Conservation (phyloP, 2,888 invertebrate genomes). For the Flexamia atlantica region DNA sequence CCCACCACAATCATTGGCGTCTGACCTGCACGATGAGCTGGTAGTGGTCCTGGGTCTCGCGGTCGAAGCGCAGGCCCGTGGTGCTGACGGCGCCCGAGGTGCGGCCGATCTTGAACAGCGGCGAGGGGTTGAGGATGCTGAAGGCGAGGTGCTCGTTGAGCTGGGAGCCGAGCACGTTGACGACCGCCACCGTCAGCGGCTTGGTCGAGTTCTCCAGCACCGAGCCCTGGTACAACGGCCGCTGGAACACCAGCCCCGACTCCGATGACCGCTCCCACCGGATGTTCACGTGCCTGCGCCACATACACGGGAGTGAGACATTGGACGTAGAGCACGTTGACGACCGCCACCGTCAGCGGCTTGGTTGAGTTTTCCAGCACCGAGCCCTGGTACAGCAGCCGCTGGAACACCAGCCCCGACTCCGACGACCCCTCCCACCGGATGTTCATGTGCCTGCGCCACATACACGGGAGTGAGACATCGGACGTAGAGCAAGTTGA, state of each 20-base stretch:
- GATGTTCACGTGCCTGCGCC: slow-evolving; percentile 78
- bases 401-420: slow-evolving; percentile 89
- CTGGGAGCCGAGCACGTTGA: slow-evolving; percentile 92
- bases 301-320: no score
- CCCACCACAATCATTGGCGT: no score
- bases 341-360: slow-evolving; percentile 87
- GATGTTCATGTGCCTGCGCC: slow-evolving; percentile 78
- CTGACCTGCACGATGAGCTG: slow-evolving; percentile 90
- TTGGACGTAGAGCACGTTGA: slow-evolving; percentile 93
- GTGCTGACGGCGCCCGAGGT: slow-evolving; percentile 95
- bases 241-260: slow-evolving; percentile 89
- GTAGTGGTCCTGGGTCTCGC: slow-evolving; percentile 90
- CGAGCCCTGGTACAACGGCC: slow-evolving; percentile 85
- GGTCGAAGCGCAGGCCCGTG: slow-evolving; percentile 90
- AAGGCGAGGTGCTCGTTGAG: slow-evolving; percentile 94
- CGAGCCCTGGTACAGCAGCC: slow-evolving; percentile 85
- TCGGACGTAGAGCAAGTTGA: slow-evolving; percentile 93
- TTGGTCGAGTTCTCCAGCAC: slow-evolving; percentile 92
- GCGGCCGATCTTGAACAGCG: slow-evolving; percentile 90
- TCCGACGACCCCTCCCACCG: slow-evolving; percentile 82
- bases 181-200: slow-evolving; percentile 87
- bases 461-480: no score
- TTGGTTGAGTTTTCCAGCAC: slow-evolving; percentile 92
- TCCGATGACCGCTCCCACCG: slow-evolving; percentile 82
- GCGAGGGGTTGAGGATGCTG: slow-evolving; percentile 90